These are phyloP conservation scores for Nematolebias whitei DNA, from an alignment of 2,113 vertebrate genomes.

Conservation along the genomic window DNA sequence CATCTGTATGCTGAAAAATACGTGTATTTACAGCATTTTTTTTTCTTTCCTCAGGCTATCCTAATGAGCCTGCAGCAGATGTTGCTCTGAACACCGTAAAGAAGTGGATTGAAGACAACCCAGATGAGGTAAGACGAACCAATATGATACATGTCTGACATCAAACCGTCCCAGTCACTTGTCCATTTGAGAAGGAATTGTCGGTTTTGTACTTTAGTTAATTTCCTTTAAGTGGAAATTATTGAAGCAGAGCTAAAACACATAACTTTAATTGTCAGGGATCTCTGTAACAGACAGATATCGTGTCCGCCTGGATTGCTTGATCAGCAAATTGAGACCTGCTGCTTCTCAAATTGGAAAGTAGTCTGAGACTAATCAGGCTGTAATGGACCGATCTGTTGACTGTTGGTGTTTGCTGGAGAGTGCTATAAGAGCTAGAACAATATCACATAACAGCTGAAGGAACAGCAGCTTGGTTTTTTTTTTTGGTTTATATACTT, in stretches of 20 bases:
- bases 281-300: conserved; percentile 33
- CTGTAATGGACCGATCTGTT: conserved; percentile 65
- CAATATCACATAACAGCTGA: conserved; percentile 54
- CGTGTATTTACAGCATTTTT: conserved; percentile 41
- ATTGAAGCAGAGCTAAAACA: conserved; percentile 39
- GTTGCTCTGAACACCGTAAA: conserved; percentile 91
- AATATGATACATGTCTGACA: conserved; percentile 2
- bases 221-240: conserved; percentile 25
- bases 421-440: conserved; percentile 45
- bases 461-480: conserved; percentile 55
- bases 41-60: conserved; percentile 84
- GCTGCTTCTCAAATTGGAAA: conserved; percentile 75
- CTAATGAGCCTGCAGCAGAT: conserved; percentile 92
- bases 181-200: conserved; percentile 7
- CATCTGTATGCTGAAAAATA: conserved; percentile 44
- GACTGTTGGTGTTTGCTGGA: conserved; percentile 66
- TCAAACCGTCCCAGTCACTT: neutral
- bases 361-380: conserved; percentile 70
- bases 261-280: conserved; percentile 43
- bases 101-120: conserved; percentile 89
- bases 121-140: conserved; percentile 84
- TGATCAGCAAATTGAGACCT: conserved; percentile 54
- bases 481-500: conserved; percentile 36
- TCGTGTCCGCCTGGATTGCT: conserved; percentile 50
- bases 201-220: neutral